Conservation (phyloP, 2,113 vertebrate genomes). For the Mus spicilegus region DNA sequence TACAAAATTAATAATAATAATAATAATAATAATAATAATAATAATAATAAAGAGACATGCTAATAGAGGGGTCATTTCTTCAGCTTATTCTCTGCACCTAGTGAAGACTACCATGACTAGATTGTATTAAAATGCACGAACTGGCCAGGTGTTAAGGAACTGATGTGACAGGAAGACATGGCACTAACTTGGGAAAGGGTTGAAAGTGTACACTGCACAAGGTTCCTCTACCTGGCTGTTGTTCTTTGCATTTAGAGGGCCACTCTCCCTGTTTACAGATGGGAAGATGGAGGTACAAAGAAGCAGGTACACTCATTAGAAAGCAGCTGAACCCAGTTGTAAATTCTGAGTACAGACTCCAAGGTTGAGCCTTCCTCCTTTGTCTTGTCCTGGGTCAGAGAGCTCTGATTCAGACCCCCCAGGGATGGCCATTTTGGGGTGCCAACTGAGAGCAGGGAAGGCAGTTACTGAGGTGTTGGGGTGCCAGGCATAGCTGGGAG, state of each 20-base stretch:
- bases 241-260: neutral
- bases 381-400: neutral
- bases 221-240: neutral
- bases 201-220: neutral
- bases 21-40: neutral
- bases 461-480: neutral
- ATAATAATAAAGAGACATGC: neutral
- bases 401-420: constrained; percentile 19
- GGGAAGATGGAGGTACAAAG: neutral
- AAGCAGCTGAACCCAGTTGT: neutral
- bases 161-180: neutral
- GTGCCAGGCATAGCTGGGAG: neutral
- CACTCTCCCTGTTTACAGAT: constrained; percentile 5
- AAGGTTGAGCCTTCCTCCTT: neutral
- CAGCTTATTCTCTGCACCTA: neutral
- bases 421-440: neutral
- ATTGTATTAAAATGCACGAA: neutral
- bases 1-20: neutral
- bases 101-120: neutral
- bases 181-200: neutral
- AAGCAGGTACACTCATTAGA: neutral
- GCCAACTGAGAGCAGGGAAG: constrained; percentile 10
- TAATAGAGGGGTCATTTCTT: constrained; percentile 32
- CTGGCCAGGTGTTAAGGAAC: constrained; percentile 1
- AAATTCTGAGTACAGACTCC: neutral